phyloP scores from a whole-genome alignment of 1,140 invertebrate species.

The Chrysoperla carnea region DNA sequence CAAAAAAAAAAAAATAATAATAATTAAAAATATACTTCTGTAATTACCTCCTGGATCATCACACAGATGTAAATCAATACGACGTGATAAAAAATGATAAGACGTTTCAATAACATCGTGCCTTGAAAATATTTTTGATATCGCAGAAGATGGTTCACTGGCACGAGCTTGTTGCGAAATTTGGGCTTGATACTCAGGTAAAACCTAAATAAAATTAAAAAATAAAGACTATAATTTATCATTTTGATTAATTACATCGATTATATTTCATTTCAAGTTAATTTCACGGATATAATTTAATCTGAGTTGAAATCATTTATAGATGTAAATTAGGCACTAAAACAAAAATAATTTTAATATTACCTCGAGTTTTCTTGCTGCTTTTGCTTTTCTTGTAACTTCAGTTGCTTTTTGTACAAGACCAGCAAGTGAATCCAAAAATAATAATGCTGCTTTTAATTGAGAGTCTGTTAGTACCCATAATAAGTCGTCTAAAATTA shows the following conservation, averaged over 20 bases:
- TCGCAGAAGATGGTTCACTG: constrained; percentile 22
- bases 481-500: constrained; percentile 90
- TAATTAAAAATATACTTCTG: neutral
- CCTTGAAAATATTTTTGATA: constrained; percentile 57
- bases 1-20: too few species aligned
- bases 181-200: constrained; percentile 67
- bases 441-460: constrained; percentile 84
- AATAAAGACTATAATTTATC: too few species aligned
- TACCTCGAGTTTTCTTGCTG: constrained; percentile 75
- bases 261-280: too few species aligned
- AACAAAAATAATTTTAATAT: too few species aligned
- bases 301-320: too few species aligned
- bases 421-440: constrained; percentile 76
- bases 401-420: constrained; percentile 71
- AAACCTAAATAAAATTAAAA: constrained; percentile 28
- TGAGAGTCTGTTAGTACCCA: constrained; percentile 97
- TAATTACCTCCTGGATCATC: constrained; percentile 78
- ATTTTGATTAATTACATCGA: too few species aligned
- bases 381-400: constrained; percentile 71
- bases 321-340: too few species aligned
- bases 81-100: constrained; percentile 86
- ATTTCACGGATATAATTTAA: too few species aligned
- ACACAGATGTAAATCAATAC: constrained; percentile 92
- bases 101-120: constrained; percentile 96
- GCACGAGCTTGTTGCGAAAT: constrained; percentile 41